These are phyloP conservation scores for Timema cristinae DNA, from an alignment of 2,888 invertebrate genomes.

Conservation along the genomic window DNA sequence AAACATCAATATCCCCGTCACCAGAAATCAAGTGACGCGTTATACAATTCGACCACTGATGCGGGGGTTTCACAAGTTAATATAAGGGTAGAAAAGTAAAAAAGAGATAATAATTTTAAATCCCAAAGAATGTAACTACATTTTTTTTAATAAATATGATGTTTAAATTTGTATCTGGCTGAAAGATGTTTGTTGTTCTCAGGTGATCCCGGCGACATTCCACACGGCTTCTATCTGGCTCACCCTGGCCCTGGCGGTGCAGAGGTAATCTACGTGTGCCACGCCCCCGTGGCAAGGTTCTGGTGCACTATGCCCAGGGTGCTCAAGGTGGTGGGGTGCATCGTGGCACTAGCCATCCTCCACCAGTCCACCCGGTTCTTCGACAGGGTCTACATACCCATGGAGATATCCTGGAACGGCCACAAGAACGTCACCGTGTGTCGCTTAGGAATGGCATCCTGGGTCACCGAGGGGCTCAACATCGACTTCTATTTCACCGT, in stretches of 20 bases:
- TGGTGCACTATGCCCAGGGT: conserved; percentile 68
- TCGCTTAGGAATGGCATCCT: conserved; percentile 57
- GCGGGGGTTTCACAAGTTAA: too few species aligned
- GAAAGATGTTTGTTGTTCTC: conserved; percentile 38
- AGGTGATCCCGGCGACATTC: conserved; percentile 73
- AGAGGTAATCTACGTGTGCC: conserved; percentile 94
- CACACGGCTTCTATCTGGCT: conserved; percentile 94
- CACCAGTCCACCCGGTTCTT: conserved; percentile 82
- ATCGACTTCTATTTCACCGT: conserved; percentile 74
- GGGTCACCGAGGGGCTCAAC: conserved; percentile 66
- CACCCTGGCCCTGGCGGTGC: conserved; percentile 84
- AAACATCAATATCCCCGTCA: too few species aligned
- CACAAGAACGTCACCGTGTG: conserved; percentile 57
- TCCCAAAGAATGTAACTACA: too few species aligned
- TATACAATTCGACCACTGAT: too few species aligned
- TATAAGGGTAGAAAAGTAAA: too few species aligned
- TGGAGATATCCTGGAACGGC: conserved; percentile 62
- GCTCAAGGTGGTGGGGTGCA: conserved; percentile 71
- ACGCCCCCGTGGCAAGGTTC: conserved; percentile 82
- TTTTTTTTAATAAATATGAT: too few species aligned
- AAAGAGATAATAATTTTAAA: too few species aligned
- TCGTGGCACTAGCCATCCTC: conserved; percentile 71
- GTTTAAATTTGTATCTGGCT: too few species aligned
- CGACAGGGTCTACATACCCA: conserved; percentile 60
- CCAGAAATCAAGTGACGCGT: too few species aligned